These are phyloP conservation scores for Potamarius usumacintae DNA, from an alignment of 2,113 vertebrate species.

Conservation along the genomic window DNA sequence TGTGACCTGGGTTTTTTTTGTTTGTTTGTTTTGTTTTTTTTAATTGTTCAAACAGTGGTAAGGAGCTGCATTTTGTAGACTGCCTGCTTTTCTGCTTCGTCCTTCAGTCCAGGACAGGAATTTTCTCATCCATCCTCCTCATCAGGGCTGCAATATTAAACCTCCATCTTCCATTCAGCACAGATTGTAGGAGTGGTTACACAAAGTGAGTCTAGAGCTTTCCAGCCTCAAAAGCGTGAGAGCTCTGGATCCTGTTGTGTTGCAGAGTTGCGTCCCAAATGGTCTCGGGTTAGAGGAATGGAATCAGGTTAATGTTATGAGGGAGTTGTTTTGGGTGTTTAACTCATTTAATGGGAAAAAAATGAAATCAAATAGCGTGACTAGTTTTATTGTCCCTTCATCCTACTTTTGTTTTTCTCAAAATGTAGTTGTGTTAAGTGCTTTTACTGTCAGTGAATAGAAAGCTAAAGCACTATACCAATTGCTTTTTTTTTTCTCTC, in stretches of 20 bases:
- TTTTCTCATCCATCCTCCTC: not conserved
- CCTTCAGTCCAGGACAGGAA: constrained; percentile 1
- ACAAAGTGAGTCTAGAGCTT: not conserved
- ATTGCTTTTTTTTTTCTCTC: not conserved
- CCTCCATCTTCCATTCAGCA: not conserved
- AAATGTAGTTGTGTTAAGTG: constrained; percentile 3
- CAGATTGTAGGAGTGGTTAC: not conserved
- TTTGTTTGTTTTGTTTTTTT: constrained; percentile 25
- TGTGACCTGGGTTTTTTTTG: not conserved
- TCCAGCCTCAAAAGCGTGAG: constrained; percentile 3
- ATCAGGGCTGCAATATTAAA: not conserved
- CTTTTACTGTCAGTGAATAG: not conserved
- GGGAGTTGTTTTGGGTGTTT: not conserved
- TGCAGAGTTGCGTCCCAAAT: constrained; percentile 20
- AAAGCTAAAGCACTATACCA: constrained; percentile 8
- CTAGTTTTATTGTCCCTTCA: constrained; percentile 15
- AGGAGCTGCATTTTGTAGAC: constrained; percentile 1
- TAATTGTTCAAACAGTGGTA: not conserved
- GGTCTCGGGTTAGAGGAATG: not conserved
- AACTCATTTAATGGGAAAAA: not conserved
- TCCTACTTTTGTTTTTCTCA: constrained; percentile 3
- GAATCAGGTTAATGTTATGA: constrained; percentile 33
- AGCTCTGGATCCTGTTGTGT: constrained; percentile 7
- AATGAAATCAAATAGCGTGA: not conserved
- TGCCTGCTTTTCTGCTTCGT: not conserved